Conservation (phyloP, 2,113 vertebrate species). For the Xenotilapia longispinis region DNA sequence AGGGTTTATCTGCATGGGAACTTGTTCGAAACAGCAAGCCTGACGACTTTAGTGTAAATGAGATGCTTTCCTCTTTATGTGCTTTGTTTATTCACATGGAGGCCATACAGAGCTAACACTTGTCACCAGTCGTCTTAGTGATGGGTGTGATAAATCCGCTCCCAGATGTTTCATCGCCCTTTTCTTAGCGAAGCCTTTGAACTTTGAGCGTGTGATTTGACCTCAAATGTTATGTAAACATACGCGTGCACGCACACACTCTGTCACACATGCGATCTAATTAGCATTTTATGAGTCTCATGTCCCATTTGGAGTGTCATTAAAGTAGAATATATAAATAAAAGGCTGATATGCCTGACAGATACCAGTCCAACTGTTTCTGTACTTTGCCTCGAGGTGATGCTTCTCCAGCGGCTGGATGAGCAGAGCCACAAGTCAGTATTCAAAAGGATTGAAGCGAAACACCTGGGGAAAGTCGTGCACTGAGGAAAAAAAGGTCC, state of each 20-base stretch:
- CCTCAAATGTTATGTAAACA: constrained; percentile 51
- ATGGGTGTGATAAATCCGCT: constrained; percentile 30
- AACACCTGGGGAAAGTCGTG: constrained; percentile 50
- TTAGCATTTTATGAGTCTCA: constrained; percentile 39
- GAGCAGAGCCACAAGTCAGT: neutral
- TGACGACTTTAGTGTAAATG: neutral
- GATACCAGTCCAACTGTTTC: neutral
- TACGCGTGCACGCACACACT: neutral
- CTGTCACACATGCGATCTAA: neutral
- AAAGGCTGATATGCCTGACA: neutral
- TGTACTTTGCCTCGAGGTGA: neutral
- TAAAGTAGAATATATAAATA: neutral
- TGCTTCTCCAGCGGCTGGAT: neutral
- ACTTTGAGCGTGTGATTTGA: constrained; percentile 41
- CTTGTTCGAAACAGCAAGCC: neutral
- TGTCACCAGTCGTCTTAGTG: constrained; percentile 27
- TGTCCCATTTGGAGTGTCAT: constrained; percentile 2
- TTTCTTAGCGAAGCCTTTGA: constrained; percentile 22
- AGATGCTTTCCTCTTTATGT: neutral
- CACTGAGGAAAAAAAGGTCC: constrained; percentile 34
- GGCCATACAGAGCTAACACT: constrained; percentile 18
- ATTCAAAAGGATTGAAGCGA: constrained; percentile 19
- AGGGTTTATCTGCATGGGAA: constrained; percentile 14
- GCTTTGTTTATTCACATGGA: constrained; percentile 53
- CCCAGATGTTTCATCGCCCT: constrained; percentile 46